Conservation (phyloP, 2,888 invertebrate genomes). For the Stegana nigrithorax region DNA sequence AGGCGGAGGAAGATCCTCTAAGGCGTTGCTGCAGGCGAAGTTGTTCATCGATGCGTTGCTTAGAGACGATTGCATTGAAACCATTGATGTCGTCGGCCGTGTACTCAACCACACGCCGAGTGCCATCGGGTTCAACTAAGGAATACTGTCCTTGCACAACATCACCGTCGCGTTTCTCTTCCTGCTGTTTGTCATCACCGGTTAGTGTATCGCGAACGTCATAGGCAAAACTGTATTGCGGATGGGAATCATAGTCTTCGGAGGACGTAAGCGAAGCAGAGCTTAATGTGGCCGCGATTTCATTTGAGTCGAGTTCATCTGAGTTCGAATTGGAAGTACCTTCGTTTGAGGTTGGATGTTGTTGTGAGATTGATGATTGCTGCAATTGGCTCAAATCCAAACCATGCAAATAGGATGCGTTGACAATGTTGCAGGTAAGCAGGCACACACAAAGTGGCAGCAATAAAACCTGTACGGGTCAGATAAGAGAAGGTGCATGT, state of each 20-base stretch:
- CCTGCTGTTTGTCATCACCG: slow-evolving; percentile 70
- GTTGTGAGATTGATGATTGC: slow-evolving; percentile 22
- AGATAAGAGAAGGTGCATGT: neutral
- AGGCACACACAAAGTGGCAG: slow-evolving; percentile 51
- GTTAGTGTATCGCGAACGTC: slow-evolving; percentile 70
- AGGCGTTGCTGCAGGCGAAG: neutral
- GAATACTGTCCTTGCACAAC: slow-evolving; percentile 70
- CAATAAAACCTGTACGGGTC: slow-evolving; percentile 41
- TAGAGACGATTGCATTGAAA: slow-evolving; percentile 70
- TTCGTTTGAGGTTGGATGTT: slow-evolving; percentile 26
- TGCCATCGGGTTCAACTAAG: slow-evolving; percentile 70
- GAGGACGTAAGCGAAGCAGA: slow-evolving; percentile 47
- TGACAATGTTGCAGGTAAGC: slow-evolving; percentile 49
- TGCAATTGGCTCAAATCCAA: slow-evolving; percentile 55
- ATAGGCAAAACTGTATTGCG: slow-evolving; percentile 70
- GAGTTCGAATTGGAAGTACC: slow-evolving; percentile 33
- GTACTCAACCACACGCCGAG: slow-evolving; percentile 70
- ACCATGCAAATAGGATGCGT: slow-evolving; percentile 54
- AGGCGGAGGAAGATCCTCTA: slow-evolving; percentile 19
- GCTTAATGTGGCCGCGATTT: slow-evolving; percentile 43
- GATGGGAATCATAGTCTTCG: slow-evolving; percentile 69
- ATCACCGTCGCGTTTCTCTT: slow-evolving; percentile 72
- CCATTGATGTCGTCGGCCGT: slow-evolving; percentile 70
- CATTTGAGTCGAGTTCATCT: slow-evolving; percentile 38
- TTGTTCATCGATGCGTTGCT: slow-evolving; percentile 57